Base-by-base conservation (phyloP, 2,797 vertebrate species). In the Octomys mimax region DNA sequence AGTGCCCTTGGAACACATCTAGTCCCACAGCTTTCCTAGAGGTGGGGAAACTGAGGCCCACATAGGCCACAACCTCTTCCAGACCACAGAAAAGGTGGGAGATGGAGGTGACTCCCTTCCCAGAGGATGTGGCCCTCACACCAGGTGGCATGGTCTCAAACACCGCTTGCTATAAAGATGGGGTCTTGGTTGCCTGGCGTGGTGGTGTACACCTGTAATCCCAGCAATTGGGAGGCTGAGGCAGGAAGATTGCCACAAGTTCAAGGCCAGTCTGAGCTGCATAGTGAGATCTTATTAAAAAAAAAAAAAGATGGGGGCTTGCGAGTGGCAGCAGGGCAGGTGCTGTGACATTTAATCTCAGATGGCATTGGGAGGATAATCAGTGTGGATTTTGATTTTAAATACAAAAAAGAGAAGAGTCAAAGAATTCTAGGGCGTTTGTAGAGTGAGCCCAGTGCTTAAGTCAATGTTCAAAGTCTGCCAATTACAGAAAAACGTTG, bases 321-420 rank as follows among this genome's bases (percentile, higher is more conserved):
- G 85, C 49, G 39, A 62, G 28, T 36, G 31, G 73, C 79, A 42
- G 33, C 33, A 85, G 68, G 64, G 33, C 93, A 52, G 70, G 22
- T 36, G 36, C 91, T 54, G 79, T 46, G 57, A 89, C 78, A 28
- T 28, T 93, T 95, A 57, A 81, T 96, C 78, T 96, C 66, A 84
- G 36, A 87, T n/a, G 36, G 97, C 62, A 5, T 39, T 57, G 36
- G 42, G 54, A 66, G 12, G 39, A 8, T 18, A 49, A 42, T 42
- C 31, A 21, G 79, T 70, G 73, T 94, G 28, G 68, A 79, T 0
- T 96, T 96, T 86, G 95, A 96, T 96, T 82, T 94, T 90, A 89
- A 97, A 95, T 79, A 81, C 90, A 89, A 92, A 89, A 82, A 88
- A 89, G 52, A 83, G 33, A 59, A 59, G 52, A 95, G 86, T 91